Evolutionary conservation across 2,888 invertebrate species (phyloP), one percentile per base, ranked within the genome.

Genomic region (Polydrusus pterygomalis): DNA sequence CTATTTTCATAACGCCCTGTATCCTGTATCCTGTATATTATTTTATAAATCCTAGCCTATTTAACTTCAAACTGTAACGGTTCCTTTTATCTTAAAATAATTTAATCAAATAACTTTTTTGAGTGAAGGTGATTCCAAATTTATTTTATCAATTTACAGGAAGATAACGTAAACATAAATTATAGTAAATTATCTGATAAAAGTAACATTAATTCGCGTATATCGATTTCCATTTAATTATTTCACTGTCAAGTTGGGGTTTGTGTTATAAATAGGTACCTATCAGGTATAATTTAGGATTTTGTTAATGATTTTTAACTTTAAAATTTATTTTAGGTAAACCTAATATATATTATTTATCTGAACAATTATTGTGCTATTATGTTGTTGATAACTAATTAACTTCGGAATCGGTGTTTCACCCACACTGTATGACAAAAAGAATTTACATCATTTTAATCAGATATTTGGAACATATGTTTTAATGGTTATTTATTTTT

Each of bases 101-200:
- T 51, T 51, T 34, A 6, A 1, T 34, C 2, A 30, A 34, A 6
- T n/a, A n/a, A n/a, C n/a, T n/a, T n/a, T n/a, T n/a, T n/a, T n/a
- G n/a, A n/a, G n/a, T n/a, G n/a, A n/a, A n/a, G n/a, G n/a, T n/a
- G n/a, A n/a, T n/a, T n/a, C n/a, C n/a, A n/a, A n/a, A n/a, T n/a
- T n/a, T n/a, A n/a, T n/a, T 54, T 54, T 54, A 54, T 54, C 25
- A 54, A 11, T 13, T 5, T 43, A 43, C 20, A 13, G 18, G 51
- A 11, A 54, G 25, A 54, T 25, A 54, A 54, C 54, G 17, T 25
- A 11, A 54, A 25, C 2, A 25, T 3, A 54, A 54, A 25, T 54
- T 54, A 54, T 25, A 34, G 8, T 34, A 34, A 34, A 34, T 25
- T 54, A n/a, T 25, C 54, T 54, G 54, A 54, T 54, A 54, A 54